A percentile compares a stretch with the other conserved stretches of the same genome.
phyloP scores from a whole-genome alignment of 2,888 invertebrate species.

The Coremacera marginata region DNA sequence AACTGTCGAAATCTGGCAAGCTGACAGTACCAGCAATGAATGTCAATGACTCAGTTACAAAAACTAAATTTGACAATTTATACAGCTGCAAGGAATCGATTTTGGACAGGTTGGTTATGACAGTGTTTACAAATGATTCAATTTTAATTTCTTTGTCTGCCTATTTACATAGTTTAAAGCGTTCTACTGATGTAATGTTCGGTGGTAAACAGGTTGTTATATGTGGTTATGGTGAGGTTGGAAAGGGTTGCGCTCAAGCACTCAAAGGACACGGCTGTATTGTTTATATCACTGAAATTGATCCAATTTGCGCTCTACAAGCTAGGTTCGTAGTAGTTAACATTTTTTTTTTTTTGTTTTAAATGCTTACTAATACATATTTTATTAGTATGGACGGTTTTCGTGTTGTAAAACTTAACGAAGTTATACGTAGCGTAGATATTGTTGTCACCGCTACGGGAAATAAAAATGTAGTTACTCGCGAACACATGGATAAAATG shows the following conservation, averaged over 20 bases:
- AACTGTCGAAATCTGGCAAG: slow-evolving; percentile 93
- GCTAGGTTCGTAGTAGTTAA: slow-evolving; percentile 76
- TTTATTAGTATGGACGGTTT: slow-evolving; percentile 87
- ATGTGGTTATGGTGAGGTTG: slow-evolving; percentile 97
- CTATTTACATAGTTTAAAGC: slow-evolving; percentile 70
- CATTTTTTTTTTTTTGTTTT: neutral
- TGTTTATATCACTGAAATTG: slow-evolving; percentile 90
- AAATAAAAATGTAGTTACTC: slow-evolving; percentile 95
- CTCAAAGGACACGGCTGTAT: slow-evolving; percentile 94
- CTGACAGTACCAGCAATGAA: slow-evolving; percentile 97
- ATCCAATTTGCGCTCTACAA: slow-evolving; percentile 97
- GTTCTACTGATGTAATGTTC: slow-evolving; percentile 88
- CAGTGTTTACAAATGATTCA: slow-evolving; percentile 67
- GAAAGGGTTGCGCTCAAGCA: slow-evolving; percentile 96
- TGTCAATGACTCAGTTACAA: slow-evolving; percentile 97
- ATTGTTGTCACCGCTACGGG: slow-evolving; percentile 98
- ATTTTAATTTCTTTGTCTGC: slow-evolving; percentile 28
- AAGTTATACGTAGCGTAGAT: slow-evolving; percentile 93
- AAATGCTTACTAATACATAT: no score
- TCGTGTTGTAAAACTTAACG: slow-evolving; percentile 93
- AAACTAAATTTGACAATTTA: slow-evolving; percentile 97
- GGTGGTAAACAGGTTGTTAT: slow-evolving; percentile 97
- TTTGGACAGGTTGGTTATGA: slow-evolving; percentile 74
- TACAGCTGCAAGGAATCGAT: slow-evolving; percentile 96
- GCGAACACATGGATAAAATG: slow-evolving; percentile 97